These are phyloP conservation scores for Neoscelio sp. DNA, from an alignment of 2,888 invertebrate species.

Conservation along the genomic window DNA sequence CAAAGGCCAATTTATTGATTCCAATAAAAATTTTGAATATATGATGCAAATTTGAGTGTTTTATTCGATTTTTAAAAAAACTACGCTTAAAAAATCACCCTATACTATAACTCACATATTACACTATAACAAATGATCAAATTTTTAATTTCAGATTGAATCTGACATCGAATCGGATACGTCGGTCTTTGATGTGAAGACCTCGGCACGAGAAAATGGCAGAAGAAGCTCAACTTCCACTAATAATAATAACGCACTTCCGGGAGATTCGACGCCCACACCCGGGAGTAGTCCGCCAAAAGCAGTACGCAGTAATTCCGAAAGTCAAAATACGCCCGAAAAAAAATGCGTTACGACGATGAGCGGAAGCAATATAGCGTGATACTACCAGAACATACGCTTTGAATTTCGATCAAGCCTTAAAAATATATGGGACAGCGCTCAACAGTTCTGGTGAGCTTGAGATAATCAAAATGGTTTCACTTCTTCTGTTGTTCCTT, in stretches of 20 bases:
- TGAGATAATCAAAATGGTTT: slow-evolving; percentile 57
- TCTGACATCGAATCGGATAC: slow-evolving; percentile 87
- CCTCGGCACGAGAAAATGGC: slow-evolving; percentile 83
- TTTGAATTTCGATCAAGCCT: slow-evolving; percentile 80
- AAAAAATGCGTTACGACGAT: slow-evolving; percentile 85
- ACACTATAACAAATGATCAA: slow-evolving; percentile 25
- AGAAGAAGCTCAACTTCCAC: slow-evolving; percentile 83
- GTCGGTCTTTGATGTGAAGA: slow-evolving; percentile 86
- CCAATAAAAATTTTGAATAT: too few relatives aligned
- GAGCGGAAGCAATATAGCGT: slow-evolving; percentile 86
- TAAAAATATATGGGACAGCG: slow-evolving; percentile 79
- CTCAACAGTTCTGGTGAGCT: slow-evolving; percentile 78
- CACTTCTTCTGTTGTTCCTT: slow-evolving; percentile 29
- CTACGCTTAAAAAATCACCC: too few relatives aligned
- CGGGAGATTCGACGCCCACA: slow-evolving; percentile 81
- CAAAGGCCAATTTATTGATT: too few relatives aligned
- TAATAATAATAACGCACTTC: slow-evolving; percentile 84
- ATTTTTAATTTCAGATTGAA: slow-evolving; percentile 84
- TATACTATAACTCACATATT: too few relatives aligned
- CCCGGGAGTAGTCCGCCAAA: slow-evolving; percentile 80
- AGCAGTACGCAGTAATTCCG: slow-evolving; percentile 84
- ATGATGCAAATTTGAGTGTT: too few relatives aligned
- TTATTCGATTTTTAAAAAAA: too few relatives aligned
- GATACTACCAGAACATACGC: slow-evolving; percentile 83
- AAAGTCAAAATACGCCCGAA: slow-evolving; percentile 84